Evolutionary conservation across 2,797 vertebrate species (phyloP).

Genomic region (Hydrophis major): DNA sequence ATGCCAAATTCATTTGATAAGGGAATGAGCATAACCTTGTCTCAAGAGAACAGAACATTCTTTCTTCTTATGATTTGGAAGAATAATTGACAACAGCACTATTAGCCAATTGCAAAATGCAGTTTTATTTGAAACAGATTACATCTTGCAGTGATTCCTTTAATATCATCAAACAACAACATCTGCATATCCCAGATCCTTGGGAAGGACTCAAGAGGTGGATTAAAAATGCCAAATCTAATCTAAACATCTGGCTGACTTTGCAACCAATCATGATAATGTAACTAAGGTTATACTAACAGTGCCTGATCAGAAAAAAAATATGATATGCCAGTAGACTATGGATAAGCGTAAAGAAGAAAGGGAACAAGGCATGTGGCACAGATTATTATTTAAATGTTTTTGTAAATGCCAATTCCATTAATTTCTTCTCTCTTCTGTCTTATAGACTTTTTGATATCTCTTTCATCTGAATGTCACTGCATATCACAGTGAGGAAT

Average conservation of each 20-base stretch:
- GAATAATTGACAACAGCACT: fast-evolving
- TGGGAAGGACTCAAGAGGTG: not conserved
- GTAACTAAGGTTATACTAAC: not conserved
- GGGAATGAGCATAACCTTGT: not conserved
- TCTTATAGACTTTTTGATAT: not conserved
- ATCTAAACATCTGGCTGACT: not conserved
- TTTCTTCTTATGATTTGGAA: not conserved
- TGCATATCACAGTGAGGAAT: conserved; percentile 5
- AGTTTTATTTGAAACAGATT: not conserved
- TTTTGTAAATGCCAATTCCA: conserved; percentile 9
- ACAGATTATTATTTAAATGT: conserved; percentile 19
- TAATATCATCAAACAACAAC: not conserved
- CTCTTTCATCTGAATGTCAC: conserved; percentile 31
- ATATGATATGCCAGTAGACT: not conserved
- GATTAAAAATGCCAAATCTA: not conserved
- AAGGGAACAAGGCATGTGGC: not conserved
- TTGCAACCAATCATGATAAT: not conserved
- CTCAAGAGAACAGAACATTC: not conserved
- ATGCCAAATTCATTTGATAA: not conserved
- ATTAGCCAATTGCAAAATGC: not conserved
- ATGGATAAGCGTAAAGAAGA: not conserved
- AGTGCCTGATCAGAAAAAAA: not conserved
- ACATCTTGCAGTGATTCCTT: not conserved
- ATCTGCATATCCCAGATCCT: not conserved
- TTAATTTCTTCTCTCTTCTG: conserved; percentile 14